A percentile compares a stretch with the other conserved stretches of the same genome.
Evolutionary conservation across 2,888 invertebrate genomes (phyloP).

Genomic region (Lithosia quadra): DNA sequence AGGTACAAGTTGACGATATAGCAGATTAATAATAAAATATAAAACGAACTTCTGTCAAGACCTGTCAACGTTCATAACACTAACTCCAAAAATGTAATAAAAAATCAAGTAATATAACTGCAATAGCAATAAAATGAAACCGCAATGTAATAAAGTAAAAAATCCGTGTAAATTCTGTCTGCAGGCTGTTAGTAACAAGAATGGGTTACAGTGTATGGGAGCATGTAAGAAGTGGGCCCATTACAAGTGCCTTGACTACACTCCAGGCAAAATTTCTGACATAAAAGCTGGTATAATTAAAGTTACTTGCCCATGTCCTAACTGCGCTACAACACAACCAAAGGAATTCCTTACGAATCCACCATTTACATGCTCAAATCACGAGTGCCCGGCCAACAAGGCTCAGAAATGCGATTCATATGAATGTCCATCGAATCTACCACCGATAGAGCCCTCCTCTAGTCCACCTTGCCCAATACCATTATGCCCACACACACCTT

Average conservation of each 20-base stretch:
- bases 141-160: slow-evolving; percentile 57
- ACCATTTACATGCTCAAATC: slow-evolving; percentile 13
- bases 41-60: slow-evolving; percentile 4
- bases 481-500: neutral
- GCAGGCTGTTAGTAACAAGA: slow-evolving; percentile 63
- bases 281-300: slow-evolving; percentile 72
- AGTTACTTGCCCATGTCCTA: slow-evolving; percentile 77
- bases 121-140: slow-evolving; percentile 15
- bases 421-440: slow-evolving; percentile 1
- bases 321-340: slow-evolving; percentile 64
- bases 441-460: neutral
- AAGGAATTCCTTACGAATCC: slow-evolving; percentile 55
- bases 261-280: slow-evolving; percentile 74
- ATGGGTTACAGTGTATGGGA: slow-evolving; percentile 74
- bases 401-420: neutral
- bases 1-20: neutral
- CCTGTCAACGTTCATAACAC: slow-evolving; percentile 1
- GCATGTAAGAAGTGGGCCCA: slow-evolving; percentile 76
- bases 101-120: neutral
- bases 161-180: slow-evolving; percentile 77
- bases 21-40: neutral
- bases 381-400: slow-evolving; percentile 12
- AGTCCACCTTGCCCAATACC: neutral
- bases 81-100: slow-evolving; percentile 9
- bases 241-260: slow-evolving; percentile 72